Evolutionary conservation across 2,113 vertebrate species (phyloP).

Genomic region (Entomyzon cyanotis): DNA sequence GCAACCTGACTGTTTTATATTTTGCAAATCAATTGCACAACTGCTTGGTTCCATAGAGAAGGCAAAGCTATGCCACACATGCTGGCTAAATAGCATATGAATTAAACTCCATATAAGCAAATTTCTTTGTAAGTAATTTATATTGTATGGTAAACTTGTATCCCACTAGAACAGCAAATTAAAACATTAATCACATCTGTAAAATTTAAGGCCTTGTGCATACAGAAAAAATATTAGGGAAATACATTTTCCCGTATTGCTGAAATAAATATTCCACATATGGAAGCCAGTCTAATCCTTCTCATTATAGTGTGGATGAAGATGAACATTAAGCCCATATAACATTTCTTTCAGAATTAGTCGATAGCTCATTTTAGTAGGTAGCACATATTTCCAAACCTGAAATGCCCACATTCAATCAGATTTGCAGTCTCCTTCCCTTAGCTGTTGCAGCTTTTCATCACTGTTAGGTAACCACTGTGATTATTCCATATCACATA

Average conservation of each 20-base stretch:
- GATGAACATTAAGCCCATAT: slow-evolving; percentile 85
- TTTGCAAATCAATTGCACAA: slow-evolving; percentile 68
- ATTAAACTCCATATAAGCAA: slow-evolving; percentile 83
- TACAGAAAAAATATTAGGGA: slow-evolving; percentile 83
- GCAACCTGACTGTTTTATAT: slow-evolving; percentile 55
- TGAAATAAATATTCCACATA: slow-evolving; percentile 86
- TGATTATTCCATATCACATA: slow-evolving; percentile 73
- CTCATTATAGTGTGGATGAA: slow-evolving; percentile 84
- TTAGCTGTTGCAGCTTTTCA: slow-evolving; percentile 67
- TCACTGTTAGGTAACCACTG: slow-evolving; percentile 74
- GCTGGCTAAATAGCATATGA: slow-evolving; percentile 81
- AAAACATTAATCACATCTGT: slow-evolving; percentile 87
- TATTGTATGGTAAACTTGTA: slow-evolving; percentile 84
- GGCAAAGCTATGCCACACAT: slow-evolving; percentile 72
- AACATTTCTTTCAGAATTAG: slow-evolving; percentile 87
- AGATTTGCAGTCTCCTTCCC: slow-evolving; percentile 73
- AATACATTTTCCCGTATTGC: slow-evolving; percentile 86
- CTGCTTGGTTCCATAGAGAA: slow-evolving; percentile 58
- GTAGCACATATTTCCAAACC: slow-evolving; percentile 80
- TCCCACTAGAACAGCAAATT: slow-evolving; percentile 85
- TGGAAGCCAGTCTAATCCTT: slow-evolving; percentile 83
- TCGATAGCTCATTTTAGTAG: slow-evolving; percentile 86
- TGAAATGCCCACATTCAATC: slow-evolving; percentile 78
- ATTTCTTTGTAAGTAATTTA: slow-evolving; percentile 85
- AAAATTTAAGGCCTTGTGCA: slow-evolving; percentile 81